These are phyloP conservation scores for Berghia stephanieae DNA, from an alignment of 1,140 invertebrate species.

Conservation along the genomic window DNA sequence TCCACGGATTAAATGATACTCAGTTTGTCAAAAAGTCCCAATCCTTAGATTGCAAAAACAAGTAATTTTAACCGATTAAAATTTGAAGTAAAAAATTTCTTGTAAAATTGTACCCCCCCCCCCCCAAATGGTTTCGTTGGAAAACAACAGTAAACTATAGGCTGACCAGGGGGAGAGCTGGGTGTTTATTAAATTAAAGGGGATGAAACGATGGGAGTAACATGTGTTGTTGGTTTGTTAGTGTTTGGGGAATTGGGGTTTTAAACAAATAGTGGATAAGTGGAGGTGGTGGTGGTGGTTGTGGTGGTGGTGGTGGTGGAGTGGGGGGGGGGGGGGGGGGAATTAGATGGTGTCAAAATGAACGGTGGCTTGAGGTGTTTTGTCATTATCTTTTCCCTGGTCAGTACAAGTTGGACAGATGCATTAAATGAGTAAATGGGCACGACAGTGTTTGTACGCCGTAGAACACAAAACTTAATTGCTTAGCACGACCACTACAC, in stretches of 20 bases:
- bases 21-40: background rate
- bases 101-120: background rate
- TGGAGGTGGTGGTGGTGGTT: background rate
- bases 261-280: no score
- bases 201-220: no score
- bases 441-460: no score
- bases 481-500: no score
- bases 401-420: no score
- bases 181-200: background rate
- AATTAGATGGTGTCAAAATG: background rate
- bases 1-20: background rate
- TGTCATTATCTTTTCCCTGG: no score
- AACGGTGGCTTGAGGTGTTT: background rate
- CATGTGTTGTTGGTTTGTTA: no score
- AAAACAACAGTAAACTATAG: background rate
- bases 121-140: background rate
- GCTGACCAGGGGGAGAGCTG: no score
- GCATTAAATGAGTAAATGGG: no score
- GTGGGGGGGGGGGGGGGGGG: background rate
- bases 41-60: background rate
- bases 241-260: no score
- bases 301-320: background rate
- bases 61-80: background rate
- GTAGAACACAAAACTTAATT: no score
- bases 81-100: background rate